Conservation (phyloP, 2,113 vertebrate genomes). For the Miniopterus natalensis region DNA sequence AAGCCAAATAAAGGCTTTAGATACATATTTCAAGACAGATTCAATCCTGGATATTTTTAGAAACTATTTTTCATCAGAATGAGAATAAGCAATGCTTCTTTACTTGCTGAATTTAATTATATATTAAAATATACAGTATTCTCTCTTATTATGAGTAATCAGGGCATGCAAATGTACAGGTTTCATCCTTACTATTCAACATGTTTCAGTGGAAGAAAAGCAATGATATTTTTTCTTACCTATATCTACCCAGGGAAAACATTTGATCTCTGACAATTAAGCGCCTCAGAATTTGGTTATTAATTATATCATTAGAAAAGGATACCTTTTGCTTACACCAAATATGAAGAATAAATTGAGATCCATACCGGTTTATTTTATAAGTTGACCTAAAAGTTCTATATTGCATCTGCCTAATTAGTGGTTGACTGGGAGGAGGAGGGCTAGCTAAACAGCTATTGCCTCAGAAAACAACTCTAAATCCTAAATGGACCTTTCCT, state of each 20-base stretch:
- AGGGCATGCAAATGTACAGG: constrained; percentile 73
- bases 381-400: background rate
- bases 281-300: constrained; percentile 42
- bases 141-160: constrained; percentile 75
- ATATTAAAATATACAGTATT: constrained; percentile 78
- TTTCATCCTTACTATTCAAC: constrained; percentile 62
- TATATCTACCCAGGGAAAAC: background rate
- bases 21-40: background rate
- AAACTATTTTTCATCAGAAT: constrained; percentile 65
- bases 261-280: constrained; percentile 68
- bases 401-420: constrained; percentile 12
- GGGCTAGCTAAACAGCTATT: background rate
- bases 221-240: constrained; percentile 31
- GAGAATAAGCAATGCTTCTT: constrained; percentile 47
- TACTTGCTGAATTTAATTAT: constrained; percentile 75
- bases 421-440: no score
- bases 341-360: constrained; percentile 47
- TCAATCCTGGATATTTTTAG: constrained; percentile 59
- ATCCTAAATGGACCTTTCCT: background rate
- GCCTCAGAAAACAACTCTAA: constrained; percentile 48
- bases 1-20: constrained; percentile 49
- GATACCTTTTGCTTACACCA: constrained; percentile 43
- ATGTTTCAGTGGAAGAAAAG: constrained; percentile 56
- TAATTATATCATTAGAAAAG: constrained; percentile 30
- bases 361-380: constrained; percentile 33